phyloP scores from a whole-genome alignment of 53 echinoderm and acorn worm species.

The Zoroaster sp. region DNA sequence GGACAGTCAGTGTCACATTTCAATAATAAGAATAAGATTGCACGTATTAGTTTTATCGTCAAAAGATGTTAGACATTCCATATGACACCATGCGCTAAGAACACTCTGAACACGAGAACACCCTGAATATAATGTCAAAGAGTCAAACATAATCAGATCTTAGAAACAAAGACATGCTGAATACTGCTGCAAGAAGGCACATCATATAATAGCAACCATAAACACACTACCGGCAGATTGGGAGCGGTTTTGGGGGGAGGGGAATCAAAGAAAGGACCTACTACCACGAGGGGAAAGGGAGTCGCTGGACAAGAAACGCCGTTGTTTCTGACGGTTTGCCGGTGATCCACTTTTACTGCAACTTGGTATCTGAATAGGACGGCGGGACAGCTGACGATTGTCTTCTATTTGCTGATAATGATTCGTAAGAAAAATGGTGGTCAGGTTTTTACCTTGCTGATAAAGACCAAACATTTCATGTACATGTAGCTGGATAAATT shows the following conservation, averaged over 20 bases:
- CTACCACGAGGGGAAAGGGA: slow-evolving; percentile 22
- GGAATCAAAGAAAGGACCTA: slow-evolving; percentile 8
- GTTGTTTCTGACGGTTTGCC: background rate
- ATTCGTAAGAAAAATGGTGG: background rate
- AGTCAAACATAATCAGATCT: too few species aligned
- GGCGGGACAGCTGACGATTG: background rate
- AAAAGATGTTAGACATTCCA: too few species aligned
- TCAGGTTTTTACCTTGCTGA: background rate
- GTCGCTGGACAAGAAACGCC: slow-evolving; percentile 37
- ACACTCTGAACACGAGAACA: too few species aligned
- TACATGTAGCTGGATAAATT: too few species aligned
- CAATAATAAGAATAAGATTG: too few species aligned
- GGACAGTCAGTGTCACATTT: too few species aligned
- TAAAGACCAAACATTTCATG: too few species aligned
- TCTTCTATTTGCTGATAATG: background rate
- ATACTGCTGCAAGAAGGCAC: background rate
- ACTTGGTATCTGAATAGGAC: slow-evolving; percentile 24
- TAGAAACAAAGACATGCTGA: background rate
- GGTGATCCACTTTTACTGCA: background rate
- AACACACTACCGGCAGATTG: background rate
- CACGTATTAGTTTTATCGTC: too few species aligned
- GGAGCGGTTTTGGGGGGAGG: too few species aligned
- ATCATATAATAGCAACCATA: background rate
- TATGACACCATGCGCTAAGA: too few species aligned
- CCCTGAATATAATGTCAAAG: too few species aligned